Conservation (phyloP, 2,888 invertebrate genomes). For the Hymenopus coronatus region DNA sequence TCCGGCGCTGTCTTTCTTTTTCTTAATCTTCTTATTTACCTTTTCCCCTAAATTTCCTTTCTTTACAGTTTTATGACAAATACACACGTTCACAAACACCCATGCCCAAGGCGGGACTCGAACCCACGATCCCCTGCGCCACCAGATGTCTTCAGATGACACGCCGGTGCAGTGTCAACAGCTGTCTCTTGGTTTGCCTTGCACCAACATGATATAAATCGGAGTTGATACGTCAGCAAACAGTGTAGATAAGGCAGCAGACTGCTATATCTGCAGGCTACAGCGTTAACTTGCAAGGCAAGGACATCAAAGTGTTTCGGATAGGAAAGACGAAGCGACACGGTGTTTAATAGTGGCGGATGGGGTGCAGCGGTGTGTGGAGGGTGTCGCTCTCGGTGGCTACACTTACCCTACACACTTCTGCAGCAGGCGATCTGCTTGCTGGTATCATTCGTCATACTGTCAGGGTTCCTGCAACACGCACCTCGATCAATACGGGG, state of each 20-base stretch:
- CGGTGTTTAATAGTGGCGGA: neutral
- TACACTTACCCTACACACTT: neutral
- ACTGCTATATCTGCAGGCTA: neutral
- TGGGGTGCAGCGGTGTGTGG: neutral
- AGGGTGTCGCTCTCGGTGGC: neutral
- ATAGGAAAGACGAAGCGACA: neutral
- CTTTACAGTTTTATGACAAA: too few relatives aligned
- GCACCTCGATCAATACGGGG: constrained; percentile 18
- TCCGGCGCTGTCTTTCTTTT: too few relatives aligned
- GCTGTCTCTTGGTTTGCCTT: too few relatives aligned
- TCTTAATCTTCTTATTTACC: too few relatives aligned
- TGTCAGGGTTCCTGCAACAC: constrained; percentile 19
- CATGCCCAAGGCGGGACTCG: too few relatives aligned
- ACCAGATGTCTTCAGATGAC: too few relatives aligned
- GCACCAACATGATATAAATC: too few relatives aligned
- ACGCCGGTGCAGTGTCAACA: too few relatives aligned
- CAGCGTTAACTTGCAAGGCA: neutral
- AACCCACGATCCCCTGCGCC: too few relatives aligned
- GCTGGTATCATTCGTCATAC: constrained; percentile 19
- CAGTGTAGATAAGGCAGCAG: neutral
- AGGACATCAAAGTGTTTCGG: neutral
- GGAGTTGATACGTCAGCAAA: neutral
- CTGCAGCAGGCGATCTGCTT: constrained; percentile 10
- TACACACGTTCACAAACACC: too few relatives aligned
- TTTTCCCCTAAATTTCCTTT: too few relatives aligned